These are phyloP conservation scores for Macrocentrus cingulum DNA, from an alignment of 1,140 invertebrate genomes.

Conservation along the genomic window DNA sequence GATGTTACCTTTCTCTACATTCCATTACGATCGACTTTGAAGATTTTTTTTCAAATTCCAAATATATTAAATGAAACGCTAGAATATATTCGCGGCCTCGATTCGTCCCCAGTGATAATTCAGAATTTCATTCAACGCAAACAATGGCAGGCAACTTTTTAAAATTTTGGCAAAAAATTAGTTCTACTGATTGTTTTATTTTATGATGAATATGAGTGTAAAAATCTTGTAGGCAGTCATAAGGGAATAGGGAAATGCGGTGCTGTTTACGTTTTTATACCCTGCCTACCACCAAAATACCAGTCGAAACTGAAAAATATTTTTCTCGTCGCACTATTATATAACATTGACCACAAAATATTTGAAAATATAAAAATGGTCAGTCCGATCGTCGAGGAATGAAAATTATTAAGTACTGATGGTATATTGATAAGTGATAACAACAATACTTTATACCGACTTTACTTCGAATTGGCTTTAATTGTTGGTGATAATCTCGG, in stretches of 20 bases:
- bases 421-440: slow-evolving; percentile 25
- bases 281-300: slow-evolving; percentile 34
- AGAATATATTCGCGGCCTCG: slow-evolving; percentile 24
- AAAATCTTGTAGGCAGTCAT: slow-evolving; percentile 31
- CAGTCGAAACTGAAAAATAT: slow-evolving; percentile 37
- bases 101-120: slow-evolving; percentile 26
- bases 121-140: slow-evolving; percentile 39
- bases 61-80: slow-evolving; percentile 24
- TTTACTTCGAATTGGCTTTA: not conserved
- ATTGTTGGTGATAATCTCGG: slow-evolving; percentile 34
- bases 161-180: slow-evolving; percentile 24
- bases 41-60: slow-evolving; percentile 33
- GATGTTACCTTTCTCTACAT: too few species aligned
- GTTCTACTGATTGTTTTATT: slow-evolving; percentile 37
- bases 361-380: slow-evolving; percentile 34
- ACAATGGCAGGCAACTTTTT: slow-evolving; percentile 34
- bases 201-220: slow-evolving; percentile 29
- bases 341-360: slow-evolving; percentile 32
- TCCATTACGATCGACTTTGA: too few species aligned
- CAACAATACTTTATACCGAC: not conserved
- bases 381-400: slow-evolving; percentile 31
- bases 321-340: slow-evolving; percentile 37
- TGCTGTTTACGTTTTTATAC: slow-evolving; percentile 36
- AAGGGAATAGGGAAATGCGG: slow-evolving; percentile 36
- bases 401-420: slow-evolving; percentile 31